Evolutionary conservation across 2,888 invertebrate species (phyloP), one percentile per base, ranked within the genome.

Genomic region (Zygogramma bicolorata): DNA sequence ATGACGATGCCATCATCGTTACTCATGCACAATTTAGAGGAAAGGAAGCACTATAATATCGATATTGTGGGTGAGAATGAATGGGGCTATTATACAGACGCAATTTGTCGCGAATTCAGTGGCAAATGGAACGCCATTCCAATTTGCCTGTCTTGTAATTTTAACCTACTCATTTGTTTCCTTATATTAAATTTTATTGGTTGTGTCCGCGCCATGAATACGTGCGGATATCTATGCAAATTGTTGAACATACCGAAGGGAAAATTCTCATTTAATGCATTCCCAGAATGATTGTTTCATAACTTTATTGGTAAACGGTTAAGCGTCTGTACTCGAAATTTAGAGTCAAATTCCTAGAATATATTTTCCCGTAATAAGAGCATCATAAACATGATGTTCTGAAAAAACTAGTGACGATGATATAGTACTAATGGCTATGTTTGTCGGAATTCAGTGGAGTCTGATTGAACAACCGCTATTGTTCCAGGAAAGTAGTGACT

Each of bases 111-210:
- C 68, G 70, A 65, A 73, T 68, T 69, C 68, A 66, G 67, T 69
- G 29, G 73, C 70, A 71, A 70, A 70, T 66, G 73, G 67, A 66
- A 68, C 60, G 70, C 71, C 65, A 70, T 75, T 76, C 70, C 72
- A 70, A 68, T 72, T 76, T 76, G 72, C 68, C 70, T 68, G 70
- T 60, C 72, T 76, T 71, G 74, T 72, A 71, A 74, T 74, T 74
- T 71, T 66, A 72, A 68, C 74, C 74, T 68, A 74, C 76, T 76
- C 74, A 67, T 74, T 76, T 74, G 74, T 74, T 74, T 68, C 68
- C 69, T 74, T 76, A 68, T 65, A 72, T 72, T 76, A 74, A 74
- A 72, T 76, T 70, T 72, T 72, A 72, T 74, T 61, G 72, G 65
- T 70, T 76, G 68, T 66, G 59, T 53, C 63, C 46, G 42, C 40